Base-by-base conservation (phyloP, 2,113 vertebrate genomes). In the Stigmatopora argus region DNA sequence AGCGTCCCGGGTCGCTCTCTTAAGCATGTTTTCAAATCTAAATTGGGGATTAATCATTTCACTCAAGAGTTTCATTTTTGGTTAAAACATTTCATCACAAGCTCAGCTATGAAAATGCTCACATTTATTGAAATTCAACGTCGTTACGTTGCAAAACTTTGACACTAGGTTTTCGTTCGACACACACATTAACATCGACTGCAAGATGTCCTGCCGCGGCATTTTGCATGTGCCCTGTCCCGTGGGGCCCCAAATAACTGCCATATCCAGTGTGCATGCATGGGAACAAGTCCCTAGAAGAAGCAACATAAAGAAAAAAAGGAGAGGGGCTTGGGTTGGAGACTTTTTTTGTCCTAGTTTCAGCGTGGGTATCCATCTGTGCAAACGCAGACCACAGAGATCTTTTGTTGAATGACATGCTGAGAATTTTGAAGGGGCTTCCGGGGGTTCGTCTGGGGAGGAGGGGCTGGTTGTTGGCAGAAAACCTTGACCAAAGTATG, bases 311-410 rank as follows among this genome's bases (percentile, higher is more conserved):
- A 51, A 52, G 70, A 74, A 69, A 73, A 73, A 71, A 66, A 52
- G 72, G 56, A 48, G 67, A 70, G 67, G 70, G 73, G 65, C 78
- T 88, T 91, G 85, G 60, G 83, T 89, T 88, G 65, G 77, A 74
- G 70, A 35, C 51, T 85, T 81, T 85, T 79, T 88, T 87, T 89
- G 88, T 88, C 81, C 77, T 79, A 74, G 73, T 82, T 85, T 77
- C 44, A 71, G 88, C 86, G 79, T 89, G 83, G 87, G 80, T 88
- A 66, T 83, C 85, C 89, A 90, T 92, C 88, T 91, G 89, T 85
- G 88, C 86, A 73, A 35, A 66, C 71, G 62, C 52, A 74, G 65
- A 67, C 66, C 67, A 72, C 75, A 84, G 69, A 18, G 72, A 68
- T 48, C 75, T 75, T 87, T 85, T 88, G 84, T 89, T 80, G 63